A percentile compares a stretch with the other conserved stretches of the same genome.
Conservation (phyloP, 2,888 invertebrate genomes). For the Allygus modestus region DNA sequence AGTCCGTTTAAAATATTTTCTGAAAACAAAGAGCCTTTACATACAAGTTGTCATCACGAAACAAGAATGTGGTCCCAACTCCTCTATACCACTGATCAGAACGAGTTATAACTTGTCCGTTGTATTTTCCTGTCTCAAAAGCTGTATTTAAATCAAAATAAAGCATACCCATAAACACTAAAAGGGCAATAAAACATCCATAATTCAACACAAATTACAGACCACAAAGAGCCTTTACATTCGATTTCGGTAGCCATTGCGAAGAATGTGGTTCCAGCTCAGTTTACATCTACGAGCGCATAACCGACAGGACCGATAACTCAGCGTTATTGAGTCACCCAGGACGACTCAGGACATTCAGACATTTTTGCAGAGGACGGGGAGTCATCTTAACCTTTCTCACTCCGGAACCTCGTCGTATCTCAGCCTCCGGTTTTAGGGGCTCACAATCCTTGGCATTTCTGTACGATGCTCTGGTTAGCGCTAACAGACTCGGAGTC, state of each 20-base stretch:
- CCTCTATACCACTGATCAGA: too few relatives aligned
- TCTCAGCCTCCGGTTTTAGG: not conserved
- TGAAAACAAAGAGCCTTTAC: too few relatives aligned
- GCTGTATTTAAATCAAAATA: too few relatives aligned
- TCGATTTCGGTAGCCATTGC: not conserved
- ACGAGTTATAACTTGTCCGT: too few relatives aligned
- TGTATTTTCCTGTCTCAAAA: too few relatives aligned
- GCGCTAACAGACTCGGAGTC: not conserved
- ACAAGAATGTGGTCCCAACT: too few relatives aligned
- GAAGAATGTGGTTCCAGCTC: not conserved
- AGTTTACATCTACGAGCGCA: not conserved
- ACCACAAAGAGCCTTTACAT: not conserved
- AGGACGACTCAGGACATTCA: slow-evolving; percentile 14
- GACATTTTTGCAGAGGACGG: not conserved
- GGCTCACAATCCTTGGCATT: slow-evolving; percentile 31
- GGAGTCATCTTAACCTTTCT: slow-evolving; percentile 19
- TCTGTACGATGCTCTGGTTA: slow-evolving; percentile 18
- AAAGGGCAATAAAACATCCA: not conserved
- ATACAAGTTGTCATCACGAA: too few relatives aligned
- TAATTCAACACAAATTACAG: not conserved
- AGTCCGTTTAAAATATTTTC: too few relatives aligned
- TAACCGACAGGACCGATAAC: slow-evolving; percentile 1
- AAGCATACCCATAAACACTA: not conserved
- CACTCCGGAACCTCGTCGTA: not conserved
- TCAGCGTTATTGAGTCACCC: not conserved